Base-by-base conservation (phyloP, 2,113 vertebrate genomes). In the Mola mola region DNA sequence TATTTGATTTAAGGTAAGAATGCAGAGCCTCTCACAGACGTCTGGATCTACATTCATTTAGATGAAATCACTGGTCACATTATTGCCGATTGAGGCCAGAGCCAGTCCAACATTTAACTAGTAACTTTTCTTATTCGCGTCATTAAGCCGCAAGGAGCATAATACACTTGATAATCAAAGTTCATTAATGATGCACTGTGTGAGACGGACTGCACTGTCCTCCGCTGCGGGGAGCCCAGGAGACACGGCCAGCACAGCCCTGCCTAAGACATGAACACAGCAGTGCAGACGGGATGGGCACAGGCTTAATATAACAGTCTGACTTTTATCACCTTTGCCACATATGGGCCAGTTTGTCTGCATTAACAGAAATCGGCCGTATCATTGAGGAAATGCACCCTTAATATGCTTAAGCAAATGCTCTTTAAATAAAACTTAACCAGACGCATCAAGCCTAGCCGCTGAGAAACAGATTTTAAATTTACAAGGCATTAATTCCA, bases 101-200 rank as follows among this genome's bases (percentile, higher is more conserved):
- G 21, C 31, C 12, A 0, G 40, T 31, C 26, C 80, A 77, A 75
- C 76, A 69, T 74, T 64, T 48, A 51, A 71, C 56, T 43, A 71
- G 20, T 67, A 75, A 47, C 38, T 72, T 66, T 64, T 50, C 33
- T 64, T 24, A 8, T 59, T 75, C 78, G 68, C 63, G 6, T 79
- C 64, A 75, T 84, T 72, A 69, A 74, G 41, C 58, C 59, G 53
- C 69, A 31, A 12, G 33, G 57, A 66, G 69, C 55, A 52, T 21
- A 82, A 65, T 77, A 46, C 17, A 22, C 66, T 79, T 72, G 71
- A 41, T 84, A 78, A 83, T 72, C 31, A 20, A 46, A 69, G 44
- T 73, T 82, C 75, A 85, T 89, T 89, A 88, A 88, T 85, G 76
- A 86, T 75, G 65, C 81, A 75, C 65, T 28, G 65, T 57, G 73